Evolutionary conservation across 2,113 vertebrate species (phyloP), one percentile per base, ranked within the genome.

Genomic region (Malurus elegans): DNA sequence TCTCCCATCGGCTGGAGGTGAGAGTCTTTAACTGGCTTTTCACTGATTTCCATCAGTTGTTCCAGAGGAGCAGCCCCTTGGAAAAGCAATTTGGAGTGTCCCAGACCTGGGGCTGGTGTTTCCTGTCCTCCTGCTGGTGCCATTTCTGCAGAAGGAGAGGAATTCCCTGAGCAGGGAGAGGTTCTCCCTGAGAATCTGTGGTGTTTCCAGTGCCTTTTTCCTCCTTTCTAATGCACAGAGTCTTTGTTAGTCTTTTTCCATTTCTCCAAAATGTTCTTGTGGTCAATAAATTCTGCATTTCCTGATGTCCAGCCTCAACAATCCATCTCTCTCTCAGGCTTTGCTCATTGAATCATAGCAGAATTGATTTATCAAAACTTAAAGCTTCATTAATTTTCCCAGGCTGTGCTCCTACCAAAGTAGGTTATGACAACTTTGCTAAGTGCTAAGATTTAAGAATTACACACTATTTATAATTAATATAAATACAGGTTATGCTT

Each of bases 1-100:
- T 99, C 90, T 99, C 99, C 58, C 99, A 99, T 97, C 98, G 99
- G 79, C 97, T 99, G 3, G 99, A 99, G 99, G 99, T 99, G 97
- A 98, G 92, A 60, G 86, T 91, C 7, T 66, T 66, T 26, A 7
- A 14, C 19, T 83, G 79, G 29, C 24, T 14, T 83, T 70, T 9
- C 4, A 21, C 4, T 67, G 2, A 6, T 62, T 75, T 25, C 16
- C n/a, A 4, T 53, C 54, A 5, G 10, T 32, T 65, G 3, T 42
- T 56, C 44, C 29, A n/a, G 38, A 42, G 40, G 28, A 79, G 3
- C 18, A 47, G n/a, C 17, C 26, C 2, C 44, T 51, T 56, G 44
- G 42, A 58, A 31, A 24, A 67, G 36, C 36, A 40, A 26, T 58
- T 57, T 79, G 48, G n/a, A 11, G 50, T 61, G 45, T 40, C n/a